These are phyloP conservation scores for Sebastes minor DNA, from an alignment of 2,797 vertebrate species.

Conservation along the genomic window DNA sequence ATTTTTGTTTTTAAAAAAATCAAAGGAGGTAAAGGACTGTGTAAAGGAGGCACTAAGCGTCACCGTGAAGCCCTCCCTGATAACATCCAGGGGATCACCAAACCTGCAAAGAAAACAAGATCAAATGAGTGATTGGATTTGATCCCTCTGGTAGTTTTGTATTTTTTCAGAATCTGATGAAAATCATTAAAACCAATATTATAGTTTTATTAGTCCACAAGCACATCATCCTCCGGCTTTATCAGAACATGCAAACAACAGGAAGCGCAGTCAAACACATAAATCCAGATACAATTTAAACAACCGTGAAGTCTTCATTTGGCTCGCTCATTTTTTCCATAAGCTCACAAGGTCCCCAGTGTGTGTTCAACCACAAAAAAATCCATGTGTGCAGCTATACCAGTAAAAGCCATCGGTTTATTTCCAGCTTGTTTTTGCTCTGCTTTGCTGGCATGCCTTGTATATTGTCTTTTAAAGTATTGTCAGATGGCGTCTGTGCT, in stretches of 20 bases:
- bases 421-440: constrained; percentile 38
- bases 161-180: neutral
- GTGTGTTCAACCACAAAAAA: constrained; percentile 59
- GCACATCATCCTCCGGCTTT: neutral
- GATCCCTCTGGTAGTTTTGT: neutral
- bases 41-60: neutral
- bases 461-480: constrained; percentile 65
- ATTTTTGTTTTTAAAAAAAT: neutral
- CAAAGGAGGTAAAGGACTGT: neutral
- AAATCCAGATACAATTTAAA: constrained; percentile 47
- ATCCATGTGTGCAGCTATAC: constrained; percentile 65
- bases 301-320: constrained; percentile 46
- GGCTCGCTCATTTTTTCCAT: constrained; percentile 35
- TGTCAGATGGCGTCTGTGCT: constrained; percentile 47
- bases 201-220: neutral
- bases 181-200: neutral
- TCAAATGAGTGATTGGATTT: neutral
- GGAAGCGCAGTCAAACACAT: neutral
- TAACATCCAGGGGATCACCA: neutral
- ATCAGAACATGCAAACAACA: constrained; percentile 7
- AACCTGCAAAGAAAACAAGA: neutral
- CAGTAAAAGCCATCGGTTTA: constrained; percentile 50
- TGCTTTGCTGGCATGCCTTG: constrained; percentile 50
- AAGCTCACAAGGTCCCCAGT: constrained; percentile 46
- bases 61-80: neutral